Percentiles rank a stretch among this genome's conserved stretches.
These are phyloP conservation scores for Protula sp. DNA, from an alignment of 2,888 invertebrate species.

Conservation along the genomic window DNA sequence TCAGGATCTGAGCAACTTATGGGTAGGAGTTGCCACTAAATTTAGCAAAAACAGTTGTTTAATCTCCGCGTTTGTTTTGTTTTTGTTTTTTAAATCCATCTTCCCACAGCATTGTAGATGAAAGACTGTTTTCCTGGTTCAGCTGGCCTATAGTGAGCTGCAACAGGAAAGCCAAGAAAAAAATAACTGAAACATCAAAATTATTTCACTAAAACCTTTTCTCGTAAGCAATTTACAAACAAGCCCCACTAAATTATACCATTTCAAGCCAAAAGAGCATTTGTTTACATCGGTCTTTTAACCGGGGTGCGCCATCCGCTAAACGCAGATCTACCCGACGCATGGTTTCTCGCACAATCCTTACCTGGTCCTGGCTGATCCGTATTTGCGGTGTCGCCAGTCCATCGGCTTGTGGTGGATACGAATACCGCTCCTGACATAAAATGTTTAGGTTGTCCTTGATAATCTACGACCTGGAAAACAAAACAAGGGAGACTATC, in stretches of 20 bases:
- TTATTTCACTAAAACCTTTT: background rate
- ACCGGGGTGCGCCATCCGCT: too few species aligned
- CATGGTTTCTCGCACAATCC: slow-evolving; percentile 8
- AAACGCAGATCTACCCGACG: too few species aligned
- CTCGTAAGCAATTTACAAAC: background rate
- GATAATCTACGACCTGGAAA: slow-evolving; percentile 32
- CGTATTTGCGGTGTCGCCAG: slow-evolving; percentile 20
- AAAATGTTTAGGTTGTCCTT: slow-evolving; percentile 46
- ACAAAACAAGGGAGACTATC: background rate
- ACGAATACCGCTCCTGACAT: slow-evolving; percentile 52
- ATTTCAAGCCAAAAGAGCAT: background rate
- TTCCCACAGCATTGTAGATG: slow-evolving; percentile 45
- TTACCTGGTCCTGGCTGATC: slow-evolving; percentile 47
- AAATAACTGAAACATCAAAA: background rate
- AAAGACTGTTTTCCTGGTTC: slow-evolving; percentile 44
- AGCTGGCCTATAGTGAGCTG: slow-evolving; percentile 47
- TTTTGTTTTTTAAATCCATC: slow-evolving; percentile 37
- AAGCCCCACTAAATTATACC: background rate
- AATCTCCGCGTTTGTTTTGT: too few species aligned
- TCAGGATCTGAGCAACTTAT: too few species aligned
- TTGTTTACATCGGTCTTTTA: background rate
- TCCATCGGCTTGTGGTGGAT: slow-evolving; percentile 49
- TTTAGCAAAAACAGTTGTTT: too few species aligned
- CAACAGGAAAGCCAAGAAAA: background rate
- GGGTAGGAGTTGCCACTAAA: too few species aligned